Base-by-base conservation (phyloP, 2,888 invertebrate genomes). In the Epistrophe grossulariae region DNA sequence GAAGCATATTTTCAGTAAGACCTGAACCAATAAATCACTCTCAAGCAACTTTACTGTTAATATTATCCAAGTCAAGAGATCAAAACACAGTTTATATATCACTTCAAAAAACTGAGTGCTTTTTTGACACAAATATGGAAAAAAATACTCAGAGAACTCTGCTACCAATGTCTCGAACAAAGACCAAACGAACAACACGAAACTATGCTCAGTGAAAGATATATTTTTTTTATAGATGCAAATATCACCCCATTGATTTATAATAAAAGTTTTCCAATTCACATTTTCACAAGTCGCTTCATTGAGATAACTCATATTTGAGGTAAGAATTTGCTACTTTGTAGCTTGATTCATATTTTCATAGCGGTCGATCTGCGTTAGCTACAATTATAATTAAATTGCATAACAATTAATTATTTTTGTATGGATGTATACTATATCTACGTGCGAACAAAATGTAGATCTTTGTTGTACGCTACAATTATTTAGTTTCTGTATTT, bases 181-280 rank as follows among this genome's bases (percentile, higher is more conserved):
- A 24, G 73, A 68, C 7, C 50, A 45, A 74, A 52, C 1, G 9
- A 59, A 13, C 35, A 35, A 57, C 15, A 78, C 17, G 19, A 70
- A 31, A 59, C 66, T 59, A 11, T 66, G 45, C 38, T 78, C 28
- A 24, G 60, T n/a, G 8, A 50, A 48, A 40, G 48, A 13, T 60
- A n/a, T 60, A 38, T 59, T 80, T 52, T 64, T 66, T 40, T 68
- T 70, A 59, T 9, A 60, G 13, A 66, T 38, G 19, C 71, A 60
- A 77, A 68, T 15, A 48, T 81, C 70, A 31, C 40, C 66, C 55
- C 50, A 48, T 43, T 79, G 66, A 60, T 24, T 87, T 72, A 87
- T 64, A 68, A 79, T 43, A 60, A 59, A 79, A 7, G 66, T 66
- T 74, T 76, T 83, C 83, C 83, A 87, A 79, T 79, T 78, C 11